Base-by-base conservation (phyloP, 2,888 invertebrate genomes). In the Mystacides longicornis region DNA sequence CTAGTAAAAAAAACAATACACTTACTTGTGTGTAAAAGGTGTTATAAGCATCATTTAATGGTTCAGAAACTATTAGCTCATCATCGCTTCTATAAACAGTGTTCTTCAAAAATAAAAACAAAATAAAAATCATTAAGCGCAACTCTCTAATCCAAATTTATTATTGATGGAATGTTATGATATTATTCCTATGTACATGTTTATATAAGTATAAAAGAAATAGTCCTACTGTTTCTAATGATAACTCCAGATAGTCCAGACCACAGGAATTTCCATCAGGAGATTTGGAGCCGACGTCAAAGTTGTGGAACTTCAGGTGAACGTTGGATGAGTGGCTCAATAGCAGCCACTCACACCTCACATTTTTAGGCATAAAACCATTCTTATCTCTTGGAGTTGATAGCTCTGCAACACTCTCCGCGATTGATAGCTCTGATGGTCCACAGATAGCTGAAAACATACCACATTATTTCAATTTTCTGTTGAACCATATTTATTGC, bases 391-490 rank as follows among this genome's bases (percentile, higher is more conserved):
- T 16, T 3, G 37, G 37, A n/a, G 37, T 7, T 7, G 14, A 14
- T 16, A 37, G 16, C 16, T n/a, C 14, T 37, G 14, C n/a, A n/a
- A 37, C 14, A n/a, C 16, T 16, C 14, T 14, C 14, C 14, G 37
- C 16, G 16, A 37, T 16, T 19, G 49, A 37, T 55, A 67, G 69
- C 1, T 55, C 45, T 2, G 69, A 64, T 48, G 65, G 65, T 1
- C 73, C 75, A 60, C 77, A 77, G 14, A 62, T 16, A 19, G 71
- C 59, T 59, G 19, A 37, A 49, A 54, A 51, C 18, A 43, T n/a
- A n/a, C 3, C 4, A 37, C 14, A 37, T 4, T 7, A 37, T 37
- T 37, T n/a, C n/a, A n/a, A n/a, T n/a, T n/a, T n/a, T n/a, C n/a
- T n/a, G n/a, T n/a, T n/a, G n/a, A n/a, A n/a, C n/a, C n/a, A n/a